Evolutionary conservation across 2,113 vertebrate genomes (phyloP).

Genomic region (Sardina pilchardus): DNA sequence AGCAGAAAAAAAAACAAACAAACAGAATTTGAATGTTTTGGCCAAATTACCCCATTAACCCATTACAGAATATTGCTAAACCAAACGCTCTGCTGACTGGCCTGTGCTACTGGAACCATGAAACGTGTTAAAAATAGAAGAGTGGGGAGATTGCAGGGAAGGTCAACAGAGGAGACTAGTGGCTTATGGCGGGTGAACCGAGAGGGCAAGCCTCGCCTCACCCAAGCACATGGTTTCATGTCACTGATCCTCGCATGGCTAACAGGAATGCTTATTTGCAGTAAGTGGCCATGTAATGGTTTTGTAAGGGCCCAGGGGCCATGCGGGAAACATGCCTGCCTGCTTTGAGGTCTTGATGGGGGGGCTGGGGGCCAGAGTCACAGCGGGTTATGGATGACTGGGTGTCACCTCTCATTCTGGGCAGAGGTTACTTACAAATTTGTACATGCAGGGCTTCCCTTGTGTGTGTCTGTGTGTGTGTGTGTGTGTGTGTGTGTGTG

Average conservation of each 20-base stretch:
- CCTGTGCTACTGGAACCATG: neutral
- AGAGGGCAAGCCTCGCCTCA: neutral
- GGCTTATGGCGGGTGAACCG: constrained; percentile 44
- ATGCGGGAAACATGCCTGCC: constrained; percentile 56
- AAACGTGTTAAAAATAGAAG: neutral
- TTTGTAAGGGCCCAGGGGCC: constrained; percentile 63
- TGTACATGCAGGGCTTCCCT: neutral
- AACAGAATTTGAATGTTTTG: neutral
- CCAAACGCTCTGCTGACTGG: neutral
- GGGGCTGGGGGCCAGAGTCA: neutral
- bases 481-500: neutral
- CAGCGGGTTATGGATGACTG: neutral
- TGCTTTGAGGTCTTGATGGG: constrained; percentile 50
- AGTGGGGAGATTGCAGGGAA: constrained; percentile 38
- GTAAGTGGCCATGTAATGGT: constrained; percentile 73
- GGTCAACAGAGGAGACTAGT: constrained; percentile 59
- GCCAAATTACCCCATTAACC: neutral
- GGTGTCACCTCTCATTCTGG: neutral
- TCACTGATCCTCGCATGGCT: constrained; percentile 62
- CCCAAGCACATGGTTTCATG: constrained; percentile 54
- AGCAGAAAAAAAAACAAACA: neutral
- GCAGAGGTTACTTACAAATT: neutral
- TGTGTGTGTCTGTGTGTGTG: neutral
- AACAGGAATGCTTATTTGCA: constrained; percentile 64
- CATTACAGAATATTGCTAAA: neutral